Conservation (phyloP, 2,888 invertebrate genomes). For the Deilephila elpenor region DNA sequence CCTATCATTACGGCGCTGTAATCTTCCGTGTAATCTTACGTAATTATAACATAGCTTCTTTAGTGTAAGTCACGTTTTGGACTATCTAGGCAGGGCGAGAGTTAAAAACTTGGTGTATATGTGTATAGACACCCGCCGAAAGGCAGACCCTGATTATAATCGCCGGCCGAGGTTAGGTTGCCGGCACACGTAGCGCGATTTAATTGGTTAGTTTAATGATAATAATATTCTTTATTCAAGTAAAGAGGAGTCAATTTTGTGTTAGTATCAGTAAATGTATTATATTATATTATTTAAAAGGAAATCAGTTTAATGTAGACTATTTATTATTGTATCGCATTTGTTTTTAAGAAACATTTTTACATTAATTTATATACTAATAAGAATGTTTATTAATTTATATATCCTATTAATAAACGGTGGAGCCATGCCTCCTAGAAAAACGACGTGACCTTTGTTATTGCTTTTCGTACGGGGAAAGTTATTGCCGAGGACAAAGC, state of each 20-base stretch:
- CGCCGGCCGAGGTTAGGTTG: constrained; percentile 57
- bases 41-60: constrained; percentile 79
- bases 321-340: not conserved
- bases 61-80: constrained; percentile 80
- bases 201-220: not conserved
- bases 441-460: too few relatives aligned
- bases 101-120: constrained; percentile 64
- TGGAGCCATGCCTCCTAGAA: too few relatives aligned
- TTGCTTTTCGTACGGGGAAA: too few relatives aligned
- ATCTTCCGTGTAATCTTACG: constrained; percentile 73
- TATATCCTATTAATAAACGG: too few relatives aligned
- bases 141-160: constrained; percentile 74
- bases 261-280: too few relatives aligned
- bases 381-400: too few relatives aligned
- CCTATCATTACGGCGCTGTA: constrained; percentile 68
- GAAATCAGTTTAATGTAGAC: not conserved
- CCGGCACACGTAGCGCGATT: constrained; percentile 48
- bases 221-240: not conserved
- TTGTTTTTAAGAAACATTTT: too few relatives aligned
- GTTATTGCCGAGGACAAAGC: too few relatives aligned
- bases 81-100: constrained; percentile 68
- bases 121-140: constrained; percentile 38
- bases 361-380: too few relatives aligned
- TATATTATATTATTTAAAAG: too few relatives aligned
- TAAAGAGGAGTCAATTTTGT: too few relatives aligned